These are phyloP conservation scores for Brienomyrus brachyistius DNA, from an alignment of 2,113 vertebrate species.

Conservation along the genomic window DNA sequence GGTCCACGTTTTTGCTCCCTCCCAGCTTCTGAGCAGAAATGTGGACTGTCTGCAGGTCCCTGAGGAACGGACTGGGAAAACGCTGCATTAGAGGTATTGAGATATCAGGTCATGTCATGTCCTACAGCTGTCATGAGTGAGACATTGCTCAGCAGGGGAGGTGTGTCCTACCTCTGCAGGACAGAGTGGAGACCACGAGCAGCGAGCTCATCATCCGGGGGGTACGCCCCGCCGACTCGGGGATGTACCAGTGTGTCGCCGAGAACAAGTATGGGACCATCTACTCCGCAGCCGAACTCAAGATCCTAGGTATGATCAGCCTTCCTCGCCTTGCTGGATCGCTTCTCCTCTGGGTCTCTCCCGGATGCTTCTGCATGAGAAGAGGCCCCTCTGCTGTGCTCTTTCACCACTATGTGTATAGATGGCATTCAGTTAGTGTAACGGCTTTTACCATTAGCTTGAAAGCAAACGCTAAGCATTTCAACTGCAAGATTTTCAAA, in stretches of 20 bases:
- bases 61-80: background rate
- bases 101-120: background rate
- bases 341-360: background rate
- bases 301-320: slow-evolving; percentile 73
- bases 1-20: background rate
- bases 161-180: slow-evolving; percentile 62
- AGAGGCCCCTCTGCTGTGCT: background rate
- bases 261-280: slow-evolving; percentile 84
- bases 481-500: background rate
- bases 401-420: background rate
- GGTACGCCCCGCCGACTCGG: slow-evolving; percentile 80
- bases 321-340: background rate
- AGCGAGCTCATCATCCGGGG: slow-evolving; percentile 75
- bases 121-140: background rate
- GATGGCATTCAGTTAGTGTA: background rate
- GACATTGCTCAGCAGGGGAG: background rate
- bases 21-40: background rate
- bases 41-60: background rate
- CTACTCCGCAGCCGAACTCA: slow-evolving; percentile 80
- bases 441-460: background rate
- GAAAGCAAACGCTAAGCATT: background rate
- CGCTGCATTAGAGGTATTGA: background rate
- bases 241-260: slow-evolving; percentile 93
- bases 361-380: background rate
- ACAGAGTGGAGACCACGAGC: slow-evolving; percentile 72